Conservation (phyloP, 1,140 invertebrate species). For the Mizuhopecten yessoensis region DNA sequence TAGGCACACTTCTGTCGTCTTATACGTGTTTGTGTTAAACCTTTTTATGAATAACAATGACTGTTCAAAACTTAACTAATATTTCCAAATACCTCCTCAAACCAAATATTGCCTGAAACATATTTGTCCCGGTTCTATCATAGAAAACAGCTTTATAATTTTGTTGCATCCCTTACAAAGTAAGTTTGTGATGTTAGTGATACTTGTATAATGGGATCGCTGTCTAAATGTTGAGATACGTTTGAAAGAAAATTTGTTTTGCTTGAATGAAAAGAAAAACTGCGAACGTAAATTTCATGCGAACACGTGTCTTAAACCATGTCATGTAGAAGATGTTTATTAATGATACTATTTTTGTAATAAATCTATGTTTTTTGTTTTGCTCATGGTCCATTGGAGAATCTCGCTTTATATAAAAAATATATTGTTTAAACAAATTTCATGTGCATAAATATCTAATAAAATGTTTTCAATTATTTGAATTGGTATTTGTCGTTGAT, state of each 20-base stretch:
- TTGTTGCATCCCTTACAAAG: no score
- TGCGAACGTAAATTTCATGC: background rate
- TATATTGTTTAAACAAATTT: background rate
- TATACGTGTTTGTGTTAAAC: no score
- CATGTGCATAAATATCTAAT: conserved; percentile 21
- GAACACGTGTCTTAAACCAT: no score
- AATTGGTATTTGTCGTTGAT: background rate
- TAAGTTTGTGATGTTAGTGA: no score
- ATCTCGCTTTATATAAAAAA: conserved; percentile 9
- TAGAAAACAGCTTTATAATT: no score
- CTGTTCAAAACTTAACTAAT: no score
- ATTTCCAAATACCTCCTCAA: no score
- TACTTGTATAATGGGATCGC: background rate
- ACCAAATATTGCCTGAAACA: no score
- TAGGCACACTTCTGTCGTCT: no score
- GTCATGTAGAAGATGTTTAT: background rate
- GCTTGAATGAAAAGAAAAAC: background rate
- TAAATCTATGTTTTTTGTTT: background rate
- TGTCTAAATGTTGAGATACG: background rate
- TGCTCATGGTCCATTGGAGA: background rate
- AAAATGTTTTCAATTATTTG: conserved; percentile 1
- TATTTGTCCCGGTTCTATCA: no score
- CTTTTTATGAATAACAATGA: no score
- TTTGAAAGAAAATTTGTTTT: background rate
- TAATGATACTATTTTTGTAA: conserved; percentile 9